Conservation (phyloP, 2,797 vertebrate genomes). For the Aplochiton taeniatus region DNA sequence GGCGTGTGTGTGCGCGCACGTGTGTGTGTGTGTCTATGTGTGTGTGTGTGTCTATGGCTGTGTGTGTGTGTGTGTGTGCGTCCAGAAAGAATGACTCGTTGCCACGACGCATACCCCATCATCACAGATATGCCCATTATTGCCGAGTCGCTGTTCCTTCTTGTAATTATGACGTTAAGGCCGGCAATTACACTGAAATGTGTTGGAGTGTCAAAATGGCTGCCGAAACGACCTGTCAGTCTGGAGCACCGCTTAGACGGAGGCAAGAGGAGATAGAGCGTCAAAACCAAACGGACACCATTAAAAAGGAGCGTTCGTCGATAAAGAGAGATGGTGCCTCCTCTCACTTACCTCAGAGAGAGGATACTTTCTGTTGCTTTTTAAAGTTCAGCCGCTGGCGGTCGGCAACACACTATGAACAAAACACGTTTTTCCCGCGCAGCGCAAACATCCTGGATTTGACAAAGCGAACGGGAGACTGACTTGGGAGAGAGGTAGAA, state of each 20-base stretch:
- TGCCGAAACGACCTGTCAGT: constrained; percentile 67
- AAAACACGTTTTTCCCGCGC: too few relatives aligned
- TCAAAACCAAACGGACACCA: too few relatives aligned
- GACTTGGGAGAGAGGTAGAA: too few relatives aligned
- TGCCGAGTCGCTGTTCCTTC: constrained; percentile 59
- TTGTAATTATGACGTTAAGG: constrained; percentile 76
- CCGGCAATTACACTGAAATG: constrained; percentile 72
- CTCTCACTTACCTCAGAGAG: too few relatives aligned
- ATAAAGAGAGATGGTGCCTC: too few relatives aligned
- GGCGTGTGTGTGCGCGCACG: not conserved
- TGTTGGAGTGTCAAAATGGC: constrained; percentile 73
- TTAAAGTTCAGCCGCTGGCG: too few relatives aligned
- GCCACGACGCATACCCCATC: constrained; percentile 68
- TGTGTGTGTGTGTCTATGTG: not conserved
- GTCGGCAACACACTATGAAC: too few relatives aligned
- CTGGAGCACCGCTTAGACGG: constrained; percentile 55
- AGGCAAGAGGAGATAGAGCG: constrained; percentile 65
- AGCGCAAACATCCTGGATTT: too few relatives aligned
- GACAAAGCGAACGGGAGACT: not conserved
- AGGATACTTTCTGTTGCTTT: too few relatives aligned
- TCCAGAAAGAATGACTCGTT: too few relatives aligned
- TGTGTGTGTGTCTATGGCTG: not conserved
- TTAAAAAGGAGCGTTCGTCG: too few relatives aligned
- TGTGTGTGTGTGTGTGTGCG: not conserved
- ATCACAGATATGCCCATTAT: constrained; percentile 72